phyloP scores from a whole-genome alignment of 2,888 invertebrate genomes.

The Herminia tarsipennalis region DNA sequence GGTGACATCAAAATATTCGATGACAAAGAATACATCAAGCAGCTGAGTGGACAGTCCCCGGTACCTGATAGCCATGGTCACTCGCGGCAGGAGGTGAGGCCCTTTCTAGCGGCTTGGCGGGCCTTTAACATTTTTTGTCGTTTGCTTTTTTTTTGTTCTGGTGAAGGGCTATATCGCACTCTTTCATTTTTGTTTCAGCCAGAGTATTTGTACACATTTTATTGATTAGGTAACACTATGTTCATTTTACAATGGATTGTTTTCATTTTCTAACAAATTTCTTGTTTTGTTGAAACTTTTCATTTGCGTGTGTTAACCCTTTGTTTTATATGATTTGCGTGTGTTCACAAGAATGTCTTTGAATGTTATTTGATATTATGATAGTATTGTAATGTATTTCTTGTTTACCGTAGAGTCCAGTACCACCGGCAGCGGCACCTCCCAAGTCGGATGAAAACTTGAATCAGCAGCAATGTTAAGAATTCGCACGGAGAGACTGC shows the following conservation, averaged over 20 bases:
- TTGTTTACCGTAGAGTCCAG: slow-evolving; percentile 87
- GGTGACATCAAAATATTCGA: slow-evolving; percentile 97
- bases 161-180: slow-evolving; percentile 62
- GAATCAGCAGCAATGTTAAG: slow-evolving; percentile 88
- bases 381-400: slow-evolving; percentile 25
- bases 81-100: slow-evolving; percentile 83
- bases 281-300: slow-evolving; percentile 46
- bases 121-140: slow-evolving; percentile 46
- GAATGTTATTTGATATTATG: background rate
- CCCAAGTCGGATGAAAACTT: slow-evolving; percentile 91
- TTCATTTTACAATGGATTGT: slow-evolving; percentile 36
- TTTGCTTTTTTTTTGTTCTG: slow-evolving; percentile 53
- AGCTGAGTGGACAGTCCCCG: slow-evolving; percentile 84
- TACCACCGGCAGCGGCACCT: slow-evolving; percentile 85
- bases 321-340: slow-evolving; percentile 30
- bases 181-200: slow-evolving; percentile 80
- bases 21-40: slow-evolving; percentile 95
- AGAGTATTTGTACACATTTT: slow-evolving; percentile 82
- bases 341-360: slow-evolving; percentile 6
- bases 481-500: slow-evolving; percentile 37
- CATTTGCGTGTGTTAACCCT: slow-evolving; percentile 39
- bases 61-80: slow-evolving; percentile 68
- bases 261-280: slow-evolving; percentile 45
- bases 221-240: slow-evolving; percentile 66
- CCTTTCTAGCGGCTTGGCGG: slow-evolving; percentile 40